Base-by-base conservation (phyloP, 2,113 vertebrate species). In the Stercorarius parasiticus region DNA sequence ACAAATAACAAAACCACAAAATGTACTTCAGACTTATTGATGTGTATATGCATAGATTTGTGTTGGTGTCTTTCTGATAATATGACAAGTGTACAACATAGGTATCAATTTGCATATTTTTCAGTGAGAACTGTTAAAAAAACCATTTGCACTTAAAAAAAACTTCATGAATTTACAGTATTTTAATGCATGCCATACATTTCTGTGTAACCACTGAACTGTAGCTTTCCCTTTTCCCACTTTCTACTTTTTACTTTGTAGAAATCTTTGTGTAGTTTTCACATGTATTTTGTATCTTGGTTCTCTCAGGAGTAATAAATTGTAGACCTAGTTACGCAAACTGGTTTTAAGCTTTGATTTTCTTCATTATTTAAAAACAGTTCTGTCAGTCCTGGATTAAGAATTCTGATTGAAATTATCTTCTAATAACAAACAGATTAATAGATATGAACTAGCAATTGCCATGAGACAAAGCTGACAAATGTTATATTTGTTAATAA, bases 261-360 rank as follows among this genome's bases (percentile, higher is more conserved):
- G 97, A 94, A 81, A 59, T 88, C 95, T 96, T 97, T 95, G 88
- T 90, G 96, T 95, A 85, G 97, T 82, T 93, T 95, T 95, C 91
- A 67, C 91, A 95, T 96, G 95, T 96, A 96, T 97, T 97, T 96
- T 97, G 96, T 96, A 96, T 96, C 96, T 91, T 96, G 97, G 96
- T 97, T 95, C 95, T 97, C 93, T 96, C 89, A 76, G 92, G 95
- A 97, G 97, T 96, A 98, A 98, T 98, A 98, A 98, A 98, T 97
- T 96, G 97, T 97, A 93, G 79, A 77, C 64, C 95, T 97, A 95
- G 77, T 82, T 93, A 87, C 76, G 4, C 88, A 93, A 88, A 93
- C 97, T 96, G 95, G 94, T 95, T 97, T 93, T 92, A 95, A 93
- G 85, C 94, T 96, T 93, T 97, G 91, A 92, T 96, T 98, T 97